Evolutionary conservation across 1,140 invertebrate species (phyloP).

Genomic region (Polyergus mexicanus): DNA sequence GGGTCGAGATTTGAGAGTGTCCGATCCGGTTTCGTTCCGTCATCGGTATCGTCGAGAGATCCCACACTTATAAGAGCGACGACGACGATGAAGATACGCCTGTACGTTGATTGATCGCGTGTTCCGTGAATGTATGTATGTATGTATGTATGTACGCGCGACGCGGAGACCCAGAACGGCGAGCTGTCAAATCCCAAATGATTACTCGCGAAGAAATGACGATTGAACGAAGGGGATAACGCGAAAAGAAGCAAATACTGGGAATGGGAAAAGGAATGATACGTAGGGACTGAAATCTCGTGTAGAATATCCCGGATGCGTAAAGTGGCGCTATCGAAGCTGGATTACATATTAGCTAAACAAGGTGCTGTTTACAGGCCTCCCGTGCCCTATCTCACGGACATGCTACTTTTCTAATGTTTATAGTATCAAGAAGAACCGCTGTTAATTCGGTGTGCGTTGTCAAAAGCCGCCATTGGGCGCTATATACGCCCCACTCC

Average conservation of each 20-base stretch:
- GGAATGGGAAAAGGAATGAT: background rate
- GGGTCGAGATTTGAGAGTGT: background rate
- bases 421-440: background rate
- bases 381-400: background rate
- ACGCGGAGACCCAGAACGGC: background rate
- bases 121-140: background rate
- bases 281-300: background rate
- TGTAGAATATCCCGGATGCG: background rate
- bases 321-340: background rate
- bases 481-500: constrained; percentile 9
- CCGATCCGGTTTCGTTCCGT: background rate
- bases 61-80: too few relatives aligned
- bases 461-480: background rate
- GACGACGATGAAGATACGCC: background rate
- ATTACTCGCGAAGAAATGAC: too few relatives aligned
- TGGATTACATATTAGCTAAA: background rate
- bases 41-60: background rate
- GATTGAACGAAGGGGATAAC: too few relatives aligned
- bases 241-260: background rate
- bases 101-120: background rate
- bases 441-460: too few relatives aligned
- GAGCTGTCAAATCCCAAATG: too few relatives aligned
- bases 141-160: background rate
- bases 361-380: background rate
- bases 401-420: background rate